Conservation (phyloP, 2,888 invertebrate genomes). For the Gastracanthus pulcherrimus region DNA sequence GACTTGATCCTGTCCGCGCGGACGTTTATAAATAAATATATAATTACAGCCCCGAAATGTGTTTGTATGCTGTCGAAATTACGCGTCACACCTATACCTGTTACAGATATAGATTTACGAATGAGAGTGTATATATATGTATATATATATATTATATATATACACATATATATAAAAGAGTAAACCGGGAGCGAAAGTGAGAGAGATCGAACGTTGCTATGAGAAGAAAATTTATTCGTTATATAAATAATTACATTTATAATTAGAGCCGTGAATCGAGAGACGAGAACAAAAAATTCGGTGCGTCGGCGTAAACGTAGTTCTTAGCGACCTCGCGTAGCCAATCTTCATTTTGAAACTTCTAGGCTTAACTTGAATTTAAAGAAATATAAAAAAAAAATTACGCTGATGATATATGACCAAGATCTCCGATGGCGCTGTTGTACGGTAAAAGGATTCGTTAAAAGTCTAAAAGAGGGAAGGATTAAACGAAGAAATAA, state of each 20-base stretch:
- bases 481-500: background rate
- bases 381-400: slow-evolving; percentile 21
- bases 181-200: background rate
- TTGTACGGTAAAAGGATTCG: background rate
- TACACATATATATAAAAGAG: background rate
- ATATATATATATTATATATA: background rate
- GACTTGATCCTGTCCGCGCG: slow-evolving; percentile 41
- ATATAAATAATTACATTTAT: slow-evolving; percentile 8
- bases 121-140: slow-evolving; percentile 18
- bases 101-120: slow-evolving; percentile 27
- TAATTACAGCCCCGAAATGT: slow-evolving; percentile 41
- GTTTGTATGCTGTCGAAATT: slow-evolving; percentile 46
- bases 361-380: slow-evolving; percentile 46
- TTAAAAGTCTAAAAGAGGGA: background rate
- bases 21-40: slow-evolving; percentile 48
- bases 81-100: slow-evolving; percentile 39
- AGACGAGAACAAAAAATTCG: background rate
- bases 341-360: slow-evolving; percentile 42
- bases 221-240: slow-evolving; percentile 28
- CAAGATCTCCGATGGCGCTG: slow-evolving; percentile 59
- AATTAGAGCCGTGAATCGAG: background rate
- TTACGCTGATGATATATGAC: slow-evolving; percentile 55
- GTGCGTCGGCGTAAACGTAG: slow-evolving; percentile 8
- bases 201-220: slow-evolving; percentile 31
- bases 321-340: slow-evolving; percentile 42